Evolutionary conservation across 2,888 invertebrate genomes (phyloP).

Genomic region (Pandemis heparana): DNA sequence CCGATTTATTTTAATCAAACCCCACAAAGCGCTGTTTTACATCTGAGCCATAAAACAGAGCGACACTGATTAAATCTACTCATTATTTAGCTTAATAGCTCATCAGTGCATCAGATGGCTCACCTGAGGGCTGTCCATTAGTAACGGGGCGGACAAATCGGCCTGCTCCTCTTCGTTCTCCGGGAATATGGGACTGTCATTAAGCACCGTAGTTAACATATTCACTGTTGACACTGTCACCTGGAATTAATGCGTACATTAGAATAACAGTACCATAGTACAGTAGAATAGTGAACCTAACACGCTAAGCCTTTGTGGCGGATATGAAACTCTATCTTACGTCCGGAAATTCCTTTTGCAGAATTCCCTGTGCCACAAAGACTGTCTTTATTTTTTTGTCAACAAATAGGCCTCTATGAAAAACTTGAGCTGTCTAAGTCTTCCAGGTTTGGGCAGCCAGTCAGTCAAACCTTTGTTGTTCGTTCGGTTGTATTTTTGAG

Average conservation of each 20-base stretch:
- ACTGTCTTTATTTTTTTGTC: too few relatives aligned
- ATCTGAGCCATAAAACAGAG: not conserved
- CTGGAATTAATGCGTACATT: slow-evolving; percentile 55
- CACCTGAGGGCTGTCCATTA: slow-evolving; percentile 92
- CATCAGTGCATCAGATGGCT: slow-evolving; percentile 21
- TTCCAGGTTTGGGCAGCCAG: too few relatives aligned
- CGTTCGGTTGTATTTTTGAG: too few relatives aligned
- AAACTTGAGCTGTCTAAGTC: too few relatives aligned
- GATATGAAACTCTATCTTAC: too few relatives aligned
- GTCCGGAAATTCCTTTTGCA: too few relatives aligned
- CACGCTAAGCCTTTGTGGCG: too few relatives aligned
- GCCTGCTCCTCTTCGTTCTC: slow-evolving; percentile 90
- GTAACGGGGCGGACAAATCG: slow-evolving; percentile 89
- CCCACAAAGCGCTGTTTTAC: not conserved
- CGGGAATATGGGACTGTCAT: slow-evolving; percentile 95
- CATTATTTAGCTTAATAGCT: slow-evolving; percentile 36
- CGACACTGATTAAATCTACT: slow-evolving; percentile 24
- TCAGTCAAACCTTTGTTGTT: too few relatives aligned
- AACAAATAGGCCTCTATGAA: too few relatives aligned
- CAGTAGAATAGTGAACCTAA: too few relatives aligned
- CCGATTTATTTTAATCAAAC: not conserved
- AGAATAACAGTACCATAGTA: not conserved
- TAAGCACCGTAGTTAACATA: slow-evolving; percentile 94
- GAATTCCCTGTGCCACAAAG: not conserved
- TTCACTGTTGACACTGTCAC: slow-evolving; percentile 96